Percentiles rank a stretch among this genome's conserved stretches.
These are phyloP conservation scores for Macaria liturata DNA, from an alignment of 2,888 invertebrate species.

Conservation along the genomic window DNA sequence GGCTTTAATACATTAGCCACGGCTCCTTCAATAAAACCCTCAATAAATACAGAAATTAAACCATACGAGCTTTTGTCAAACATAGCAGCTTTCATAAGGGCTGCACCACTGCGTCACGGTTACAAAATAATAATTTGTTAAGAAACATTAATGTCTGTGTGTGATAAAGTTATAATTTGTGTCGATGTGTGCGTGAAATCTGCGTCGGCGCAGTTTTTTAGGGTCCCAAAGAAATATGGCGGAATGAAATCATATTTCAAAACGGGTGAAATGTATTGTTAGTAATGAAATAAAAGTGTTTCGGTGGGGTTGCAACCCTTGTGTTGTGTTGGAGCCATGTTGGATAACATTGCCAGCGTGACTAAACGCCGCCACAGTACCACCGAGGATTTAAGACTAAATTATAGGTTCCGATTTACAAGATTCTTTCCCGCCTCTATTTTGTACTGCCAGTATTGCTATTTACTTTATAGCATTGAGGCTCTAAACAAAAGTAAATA, in stretches of 20 bases:
- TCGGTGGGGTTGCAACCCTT: constrained; percentile 54
- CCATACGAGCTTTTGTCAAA: constrained; percentile 44
- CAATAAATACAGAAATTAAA: constrained; percentile 43
- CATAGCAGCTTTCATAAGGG: constrained; percentile 34
- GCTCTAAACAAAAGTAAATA: no score
- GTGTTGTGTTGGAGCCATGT: constrained; percentile 59
- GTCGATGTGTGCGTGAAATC: constrained; percentile 39
- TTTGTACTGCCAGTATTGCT: no score
- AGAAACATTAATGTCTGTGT: constrained; percentile 20
- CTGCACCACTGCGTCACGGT: constrained; percentile 57
- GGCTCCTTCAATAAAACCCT: constrained; percentile 39
- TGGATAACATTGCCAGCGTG: constrained; percentile 72
- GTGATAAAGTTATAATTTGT: constrained; percentile 31
- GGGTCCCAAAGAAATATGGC: constrained; percentile 68
- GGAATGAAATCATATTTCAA: constrained; percentile 80
- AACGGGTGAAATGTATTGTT: constrained; percentile 81
- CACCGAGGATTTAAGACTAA: constrained; percentile 6
- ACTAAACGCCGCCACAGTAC: constrained; percentile 46
- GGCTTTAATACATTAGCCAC: constrained; percentile 51
- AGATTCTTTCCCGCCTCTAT: no score
- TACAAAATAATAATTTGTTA: constrained; percentile 35
- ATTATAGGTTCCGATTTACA: not conserved
- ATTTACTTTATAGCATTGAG: no score
- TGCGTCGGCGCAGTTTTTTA: constrained; percentile 47
- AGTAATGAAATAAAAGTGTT: constrained; percentile 79